phyloP scores from a whole-genome alignment of 2,113 vertebrate genomes.

The Sinocyclocheilus anshuiensis region DNA sequence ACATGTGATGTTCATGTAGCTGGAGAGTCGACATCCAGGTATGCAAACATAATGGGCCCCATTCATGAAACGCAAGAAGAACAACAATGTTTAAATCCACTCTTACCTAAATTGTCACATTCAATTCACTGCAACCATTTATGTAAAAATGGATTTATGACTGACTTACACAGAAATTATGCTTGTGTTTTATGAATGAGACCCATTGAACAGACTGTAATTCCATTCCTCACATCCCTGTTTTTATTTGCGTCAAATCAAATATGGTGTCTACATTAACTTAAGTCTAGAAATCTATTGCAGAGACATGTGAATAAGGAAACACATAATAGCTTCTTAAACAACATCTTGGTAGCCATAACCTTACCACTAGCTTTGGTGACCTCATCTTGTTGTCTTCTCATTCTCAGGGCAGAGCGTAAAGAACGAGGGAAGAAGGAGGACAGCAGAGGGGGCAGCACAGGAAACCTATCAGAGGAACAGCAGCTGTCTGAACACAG shows the following conservation, averaged over 20 bases:
- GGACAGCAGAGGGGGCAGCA: constrained; percentile 74
- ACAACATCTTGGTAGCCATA: background rate
- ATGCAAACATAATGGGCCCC: too few species aligned
- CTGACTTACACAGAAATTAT: background rate
- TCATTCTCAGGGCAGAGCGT: constrained; percentile 63
- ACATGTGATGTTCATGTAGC: too few species aligned
- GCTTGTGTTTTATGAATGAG: background rate
- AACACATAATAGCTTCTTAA: background rate
- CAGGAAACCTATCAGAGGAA: constrained; percentile 73
- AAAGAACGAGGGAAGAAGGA: constrained; percentile 70
- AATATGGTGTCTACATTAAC: background rate
- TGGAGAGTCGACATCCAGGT: too few species aligned
- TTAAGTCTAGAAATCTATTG: background rate
- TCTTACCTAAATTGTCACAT: background rate
- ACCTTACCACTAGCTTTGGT: background rate
- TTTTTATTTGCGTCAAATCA: background rate
- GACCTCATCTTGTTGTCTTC: background rate
- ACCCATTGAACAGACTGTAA: too few species aligned
- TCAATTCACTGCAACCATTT: background rate
- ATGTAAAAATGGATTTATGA: background rate
- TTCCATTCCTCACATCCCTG: too few species aligned
- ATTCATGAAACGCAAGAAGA: background rate
- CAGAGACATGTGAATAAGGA: background rate
- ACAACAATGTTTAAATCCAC: background rate
- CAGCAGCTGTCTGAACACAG: constrained; percentile 71